phyloP scores from a whole-genome alignment of 1,140 invertebrate genomes.

The Neelides sp. region DNA sequence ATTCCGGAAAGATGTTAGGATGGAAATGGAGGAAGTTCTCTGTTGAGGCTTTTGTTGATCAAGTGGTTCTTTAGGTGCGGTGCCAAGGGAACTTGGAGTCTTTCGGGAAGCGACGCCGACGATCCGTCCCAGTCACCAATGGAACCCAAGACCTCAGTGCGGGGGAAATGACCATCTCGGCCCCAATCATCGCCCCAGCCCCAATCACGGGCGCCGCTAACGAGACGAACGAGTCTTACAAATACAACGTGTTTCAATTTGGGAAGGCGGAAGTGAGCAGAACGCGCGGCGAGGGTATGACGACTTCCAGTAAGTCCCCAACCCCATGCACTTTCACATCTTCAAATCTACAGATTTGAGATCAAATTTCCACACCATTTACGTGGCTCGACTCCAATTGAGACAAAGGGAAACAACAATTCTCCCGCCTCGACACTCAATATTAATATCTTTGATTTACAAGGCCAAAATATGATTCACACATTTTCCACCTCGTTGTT shows the following conservation, averaged over 20 bases:
- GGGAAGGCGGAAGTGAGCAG: conserved; percentile 7
- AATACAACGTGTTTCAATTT: conserved; percentile 21
- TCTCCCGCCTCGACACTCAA: too few species aligned
- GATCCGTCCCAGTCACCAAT: conserved; percentile 22
- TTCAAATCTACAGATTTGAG: too few species aligned
- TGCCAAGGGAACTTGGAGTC: conserved; percentile 35
- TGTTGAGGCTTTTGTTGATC: too few species aligned
- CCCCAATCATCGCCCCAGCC: conserved; percentile 3
- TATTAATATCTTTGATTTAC: too few species aligned
- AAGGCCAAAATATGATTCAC: too few species aligned
- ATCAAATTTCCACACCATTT: too few species aligned
- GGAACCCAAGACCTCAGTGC: conserved; percentile 21
- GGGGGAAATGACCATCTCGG: conserved; percentile 15
- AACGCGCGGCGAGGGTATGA: background rate
- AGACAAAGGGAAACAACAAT: too few species aligned
- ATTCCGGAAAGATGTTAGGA: too few species aligned
- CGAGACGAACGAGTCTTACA: conserved; percentile 4
- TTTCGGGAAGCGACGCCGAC: conserved; percentile 33
- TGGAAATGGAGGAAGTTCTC: too few species aligned
- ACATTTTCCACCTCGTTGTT: too few species aligned
- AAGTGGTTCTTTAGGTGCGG: conserved; percentile 32
- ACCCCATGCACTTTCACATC: background rate
- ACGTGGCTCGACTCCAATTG: too few species aligned
- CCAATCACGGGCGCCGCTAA: conserved; percentile 3
- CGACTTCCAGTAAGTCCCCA: background rate